phyloP scores from a whole-genome alignment of 2,113 vertebrate genomes.

The Nothocercus julius region DNA sequence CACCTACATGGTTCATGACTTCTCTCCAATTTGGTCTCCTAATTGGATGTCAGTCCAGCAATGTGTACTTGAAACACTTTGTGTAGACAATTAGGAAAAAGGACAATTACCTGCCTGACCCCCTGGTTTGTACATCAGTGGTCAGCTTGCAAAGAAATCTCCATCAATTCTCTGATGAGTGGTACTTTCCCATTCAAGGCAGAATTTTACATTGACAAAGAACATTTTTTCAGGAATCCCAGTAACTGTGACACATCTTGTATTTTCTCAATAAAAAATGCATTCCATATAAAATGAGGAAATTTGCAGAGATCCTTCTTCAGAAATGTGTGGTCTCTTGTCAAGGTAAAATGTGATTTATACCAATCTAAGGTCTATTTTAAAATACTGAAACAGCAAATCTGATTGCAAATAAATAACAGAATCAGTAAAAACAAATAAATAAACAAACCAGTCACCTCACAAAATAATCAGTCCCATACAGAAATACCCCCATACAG shows the following conservation, averaged over 20 bases:
- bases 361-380: accelerated
- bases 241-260: background rate
- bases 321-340: background rate
- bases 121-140: background rate
- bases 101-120: background rate
- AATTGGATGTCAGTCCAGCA: background rate
- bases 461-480: too few species aligned
- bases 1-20: background rate
- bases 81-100: background rate
- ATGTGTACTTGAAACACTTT: background rate
- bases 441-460: accelerated
- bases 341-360: background rate
- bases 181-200: background rate
- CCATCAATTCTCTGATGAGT: background rate
- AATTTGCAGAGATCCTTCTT: background rate
- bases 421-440: too few species aligned
- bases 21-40: background rate
- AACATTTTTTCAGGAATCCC: background rate
- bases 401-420: background rate
- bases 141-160: background rate
- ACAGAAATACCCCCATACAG: background rate
- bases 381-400: background rate
- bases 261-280: background rate
- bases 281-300: background rate
- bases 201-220: background rate